Base-by-base conservation (phyloP, 1,140 invertebrate species). In the Penaeus chinensis region DNA sequence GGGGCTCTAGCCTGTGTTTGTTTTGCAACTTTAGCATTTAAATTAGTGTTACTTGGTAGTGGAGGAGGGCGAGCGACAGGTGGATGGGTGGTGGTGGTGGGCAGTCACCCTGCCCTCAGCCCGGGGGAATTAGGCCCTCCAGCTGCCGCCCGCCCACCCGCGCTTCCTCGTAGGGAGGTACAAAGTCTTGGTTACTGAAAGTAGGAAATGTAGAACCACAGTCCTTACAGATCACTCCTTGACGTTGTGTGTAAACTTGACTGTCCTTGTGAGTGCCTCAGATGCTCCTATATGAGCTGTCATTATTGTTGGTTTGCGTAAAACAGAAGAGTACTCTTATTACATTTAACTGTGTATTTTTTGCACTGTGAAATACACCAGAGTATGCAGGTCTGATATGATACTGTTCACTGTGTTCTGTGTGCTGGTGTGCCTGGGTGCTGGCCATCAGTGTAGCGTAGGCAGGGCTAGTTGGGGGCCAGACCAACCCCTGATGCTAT, bases 181-280 rank as follows among this genome's bases (percentile, higher is more conserved):
- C 82, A 61, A 62, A 61, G 69, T 76, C 82, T 85, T 82, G 79
- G 71, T 87, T 74, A 82, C n/a, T 87, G 80, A 76, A 71, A 82
- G 86, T 87, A 65, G 80, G 80, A 82, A 66, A 78, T 82, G 80
- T 87, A 87, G 86, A 82, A 62, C 32, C 71, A 76, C 62, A 63
- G 66, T 82, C 54, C 74, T 87, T 77, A 83, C 69, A 82, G 65
- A 61, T 82, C 76, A 54, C 54, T 82, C 20, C 65, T 87, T 87
- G 86, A 87, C 86, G 86, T 87, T 87, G 86, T 87, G 86, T 83
- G 80, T 87, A 82, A 82, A 87, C 81, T 76, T 87, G 86, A 87
- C 63, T 87, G 86, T 87, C 77, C 27, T 77, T 87, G 86, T 87
- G 86, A 82, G 27, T 87, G 86, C 74, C 76, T 85, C 77, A 79